Evolutionary conservation across 2,797 vertebrate genomes (phyloP), one percentile per base, ranked within the genome.

Genomic region (Amazonetta brasiliensis): DNA sequence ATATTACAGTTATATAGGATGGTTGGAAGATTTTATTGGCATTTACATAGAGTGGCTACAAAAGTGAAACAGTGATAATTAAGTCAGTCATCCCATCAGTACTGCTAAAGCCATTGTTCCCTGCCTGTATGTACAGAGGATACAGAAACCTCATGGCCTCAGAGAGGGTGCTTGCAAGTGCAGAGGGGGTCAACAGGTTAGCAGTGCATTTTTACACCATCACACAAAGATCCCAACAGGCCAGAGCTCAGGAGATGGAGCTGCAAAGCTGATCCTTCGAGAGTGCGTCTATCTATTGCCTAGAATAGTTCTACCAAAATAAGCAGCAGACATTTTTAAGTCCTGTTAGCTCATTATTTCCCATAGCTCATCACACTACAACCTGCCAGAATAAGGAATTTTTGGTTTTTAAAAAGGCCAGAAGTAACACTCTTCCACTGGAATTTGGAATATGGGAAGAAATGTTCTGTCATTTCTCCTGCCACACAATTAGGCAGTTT

Each of bases 1-100:
- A 48, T 3, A 15, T 44, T 33, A 50, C 14, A 75, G 46, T 81
- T 92, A 66, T 37, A 63, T 14, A 84, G 91, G 69, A 69, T 7
- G 33, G 48, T 28, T 86, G 81, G 78, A 80, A 90, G 64, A 39
- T 90, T 95, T 91, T 82, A 71, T 39, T 80, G 67, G 56, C 16
- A 11, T 84, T 83, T 87, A 87, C 60, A 59, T 3, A 31, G 67
- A 75, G 35, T 3, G 39, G 63, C 67, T 94, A 73, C 77, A 91
- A 56, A 91, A 88, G 67, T 35, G 63, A 73, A 67, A 37, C 22
- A 52, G 58, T 66, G 66, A 80, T 75, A 73, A 79, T 81, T 67
- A 71, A 11, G 19, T 43, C 78, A 88, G 67, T 46, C 41, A 84
- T 68, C 22, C 43, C 22, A 0, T 31, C 72, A 87, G 33, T n/a